A percentile compares a stretch with the other conserved stretches of the same genome.
Evolutionary conservation across 1,140 invertebrate genomes (phyloP).

Genomic region (Pseudomyrmex cubaensis): DNA sequence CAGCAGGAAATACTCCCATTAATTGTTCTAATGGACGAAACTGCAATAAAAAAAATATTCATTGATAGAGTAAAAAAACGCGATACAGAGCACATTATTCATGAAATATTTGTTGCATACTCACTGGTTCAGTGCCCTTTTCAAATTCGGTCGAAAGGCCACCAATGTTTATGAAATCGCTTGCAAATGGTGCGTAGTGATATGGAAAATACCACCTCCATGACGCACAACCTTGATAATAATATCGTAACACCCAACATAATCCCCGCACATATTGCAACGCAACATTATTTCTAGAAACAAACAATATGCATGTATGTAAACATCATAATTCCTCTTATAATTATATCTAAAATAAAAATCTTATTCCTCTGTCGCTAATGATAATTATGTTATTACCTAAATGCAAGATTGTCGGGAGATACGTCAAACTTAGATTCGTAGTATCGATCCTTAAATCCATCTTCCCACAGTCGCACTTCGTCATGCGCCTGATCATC

Average conservation of each 20-base stretch:
- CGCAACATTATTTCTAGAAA: conserved; percentile 92
- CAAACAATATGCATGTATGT: neutral
- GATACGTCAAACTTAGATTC: conserved; percentile 98
- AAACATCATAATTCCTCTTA: neutral
- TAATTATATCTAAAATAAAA: too few species aligned
- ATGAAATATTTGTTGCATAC: conserved; percentile 69
- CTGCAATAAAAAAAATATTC: conserved; percentile 84
- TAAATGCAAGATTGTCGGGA: conserved; percentile 93
- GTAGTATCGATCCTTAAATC: conserved; percentile 99
- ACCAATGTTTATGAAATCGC: conserved; percentile 97
- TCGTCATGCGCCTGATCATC: conserved; percentile 95
- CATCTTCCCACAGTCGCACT: conserved; percentile 98
- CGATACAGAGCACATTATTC: neutral
- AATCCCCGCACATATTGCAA: conserved; percentile 97
- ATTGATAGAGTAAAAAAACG: neutral
- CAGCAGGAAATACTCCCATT: conserved; percentile 99
- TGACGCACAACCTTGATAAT: conserved; percentile 99
- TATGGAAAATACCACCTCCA: conserved; percentile 99
- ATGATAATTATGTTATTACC: conserved; percentile 82
- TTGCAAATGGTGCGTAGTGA: conserved; percentile 99
- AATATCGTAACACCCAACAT: conserved; percentile 99
- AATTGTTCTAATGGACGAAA: conserved; percentile 99
- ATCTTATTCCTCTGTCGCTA: too few species aligned
- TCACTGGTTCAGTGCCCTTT: conserved; percentile 93
- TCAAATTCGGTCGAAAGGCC: conserved; percentile 95